Evolutionary conservation across 2,888 invertebrate species (phyloP), one percentile per base, ranked within the genome.

Genomic region (Patella caerulea): DNA sequence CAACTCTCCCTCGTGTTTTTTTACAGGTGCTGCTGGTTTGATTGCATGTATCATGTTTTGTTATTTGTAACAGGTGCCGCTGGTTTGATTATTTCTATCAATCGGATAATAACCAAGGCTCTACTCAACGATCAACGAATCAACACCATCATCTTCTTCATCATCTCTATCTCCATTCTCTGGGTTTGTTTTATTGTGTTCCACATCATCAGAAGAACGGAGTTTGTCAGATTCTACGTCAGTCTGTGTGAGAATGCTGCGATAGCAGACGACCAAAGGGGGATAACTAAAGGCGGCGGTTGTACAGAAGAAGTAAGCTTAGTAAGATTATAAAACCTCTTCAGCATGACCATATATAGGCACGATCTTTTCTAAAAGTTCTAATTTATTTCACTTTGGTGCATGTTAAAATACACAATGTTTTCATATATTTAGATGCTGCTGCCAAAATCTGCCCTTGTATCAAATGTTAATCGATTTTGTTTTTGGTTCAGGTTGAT

Each of bases 121-220:
- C 92, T 95, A 71, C 94, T 97, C 79, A 93, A 94, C 77, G 95
- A 96, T 87, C 95, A 96, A 76, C 94, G 94, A 65, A 94, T 95
- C 59, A 97, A 96, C 89, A 97, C 97, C 0, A 94, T 96, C 81
- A 94, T 96, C 91, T 97, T 97, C 93, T 97, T 97, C 92, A 93
- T 94, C 65, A 93, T 96, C 77, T 96, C 96, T 70, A 95, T 96
- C 76, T 92, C 94, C 69, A 94, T 96, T 53, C 94, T 97, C 29
- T 93, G 95, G 34, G 93, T 94, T 53, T 97, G 97, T 88, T 96
- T 95, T 85, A 93, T 95, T 83, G 92, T 96, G 83, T 96, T 97
- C 89, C 94, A 95, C 89, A 92, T 95, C 71, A 95, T 96, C 83
- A 94, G 95, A 89, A 94, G 94, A 79, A 95, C 96, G 65, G 95